Base-by-base conservation (phyloP, 1,140 invertebrate species). In the Temnothorax longispinosus region DNA sequence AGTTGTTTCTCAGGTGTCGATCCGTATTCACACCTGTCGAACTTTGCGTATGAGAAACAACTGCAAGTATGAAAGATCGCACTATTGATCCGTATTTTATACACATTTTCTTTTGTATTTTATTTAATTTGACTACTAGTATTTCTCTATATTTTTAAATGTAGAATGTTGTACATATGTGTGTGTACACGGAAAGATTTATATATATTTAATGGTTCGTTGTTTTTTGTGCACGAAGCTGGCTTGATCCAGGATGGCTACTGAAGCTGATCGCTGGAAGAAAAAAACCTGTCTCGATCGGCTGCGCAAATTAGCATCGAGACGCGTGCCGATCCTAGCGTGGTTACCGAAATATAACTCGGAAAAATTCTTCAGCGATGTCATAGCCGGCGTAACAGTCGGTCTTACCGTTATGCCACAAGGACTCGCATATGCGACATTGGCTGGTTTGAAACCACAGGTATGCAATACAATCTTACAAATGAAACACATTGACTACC, bases 391-490 rank as follows among this genome's bases (percentile, higher is more conserved):
- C 6, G 95, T 98, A 60, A 98, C 98, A 18, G 98, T 99, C 2
- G 98, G 98, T 0, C 96, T 99, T 8, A 98, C 98, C 2, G 98
- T 99, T 38, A 97, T 99, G 95, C 98, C 98, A 0, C 98, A 99
- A 93, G 98, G 97, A 64, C 94, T 99, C 77, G 98, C 98, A 7
- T 98, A 99, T 94, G 98, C 98, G 0, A 97, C 97, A 15, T 95
- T 99, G 62, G 98, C 98, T 32, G 98, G 98, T 38, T 93, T 98
- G 62, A 97, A 97, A 92, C 97, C 97, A 60, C 97, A 98, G 96
- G 98, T 98, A 95, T 32, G 27, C 7, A 35, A 58, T 11, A n/a
- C 11, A 75, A 58, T 15, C 35, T 18, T 35, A 71, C 8, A 67
- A 21, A 67, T 65, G 1, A 65, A 65, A 41, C 15, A 41, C 15